Conservation (phyloP, 2,113 vertebrate species). For the Melanotaenia duboulayi region DNA sequence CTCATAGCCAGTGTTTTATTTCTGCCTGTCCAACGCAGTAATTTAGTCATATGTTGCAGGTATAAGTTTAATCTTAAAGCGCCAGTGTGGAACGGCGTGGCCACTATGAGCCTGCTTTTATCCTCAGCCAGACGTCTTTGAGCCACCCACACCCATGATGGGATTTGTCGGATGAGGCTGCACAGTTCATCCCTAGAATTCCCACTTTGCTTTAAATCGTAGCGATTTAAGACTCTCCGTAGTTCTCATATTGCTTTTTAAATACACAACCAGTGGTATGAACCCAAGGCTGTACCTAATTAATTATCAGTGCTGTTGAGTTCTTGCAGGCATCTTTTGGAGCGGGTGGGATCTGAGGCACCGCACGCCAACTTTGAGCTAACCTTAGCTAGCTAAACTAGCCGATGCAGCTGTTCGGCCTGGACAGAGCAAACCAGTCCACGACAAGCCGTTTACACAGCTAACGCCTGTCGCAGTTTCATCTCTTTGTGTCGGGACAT, state of each 20-base stretch:
- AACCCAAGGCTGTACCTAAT: neutral
- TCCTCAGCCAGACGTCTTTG: constrained; percentile 63
- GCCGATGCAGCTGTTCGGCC: constrained; percentile 59
- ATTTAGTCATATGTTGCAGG: neutral
- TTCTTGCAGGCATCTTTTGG: constrained; percentile 30
- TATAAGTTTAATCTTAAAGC: neutral
- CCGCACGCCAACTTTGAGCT: constrained; percentile 72
- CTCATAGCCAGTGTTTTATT: neutral
- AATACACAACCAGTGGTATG: too few relatives aligned
- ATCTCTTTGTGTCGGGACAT: neutral
- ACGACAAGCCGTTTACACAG: neutral
- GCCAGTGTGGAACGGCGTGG: constrained; percentile 25
- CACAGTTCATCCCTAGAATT: constrained; percentile 37
- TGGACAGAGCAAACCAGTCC: neutral
- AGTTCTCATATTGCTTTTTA: accelerated
- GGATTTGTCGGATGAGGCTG: constrained; percentile 49
- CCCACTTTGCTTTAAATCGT: neutral
- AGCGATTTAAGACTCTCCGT: accelerated
- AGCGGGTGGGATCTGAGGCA: constrained; percentile 39
- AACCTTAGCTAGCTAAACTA: constrained; percentile 64
- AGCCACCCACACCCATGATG: constrained; percentile 78
- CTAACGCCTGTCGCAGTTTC: neutral
- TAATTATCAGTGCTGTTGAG: neutral
- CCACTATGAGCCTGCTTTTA: constrained; percentile 65
- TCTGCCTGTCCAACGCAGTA: accelerated